Conservation (phyloP, 1,140 invertebrate species). For the Pristionchus pacificus region DNA sequence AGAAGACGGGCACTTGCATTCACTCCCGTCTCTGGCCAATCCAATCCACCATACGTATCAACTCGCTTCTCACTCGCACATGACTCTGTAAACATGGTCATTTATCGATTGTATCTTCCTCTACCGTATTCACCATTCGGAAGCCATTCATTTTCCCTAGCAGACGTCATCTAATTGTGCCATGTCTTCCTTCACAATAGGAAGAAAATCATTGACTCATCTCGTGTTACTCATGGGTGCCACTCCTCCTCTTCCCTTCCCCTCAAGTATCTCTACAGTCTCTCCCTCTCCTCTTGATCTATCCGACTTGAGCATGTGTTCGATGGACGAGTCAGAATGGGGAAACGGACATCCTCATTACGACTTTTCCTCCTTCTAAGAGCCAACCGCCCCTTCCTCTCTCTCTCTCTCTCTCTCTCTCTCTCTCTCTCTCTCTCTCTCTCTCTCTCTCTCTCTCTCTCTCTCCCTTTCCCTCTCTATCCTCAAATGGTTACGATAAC, state of each 20-base stretch:
- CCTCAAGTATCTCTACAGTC: neutral
- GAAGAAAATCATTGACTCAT: too few relatives aligned
- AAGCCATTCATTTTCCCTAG: too few relatives aligned
- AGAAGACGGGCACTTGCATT: conserved; percentile 15
- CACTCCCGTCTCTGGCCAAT: conserved; percentile 22
- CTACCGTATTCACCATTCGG: too few relatives aligned
- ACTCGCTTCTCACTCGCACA: conserved; percentile 25
- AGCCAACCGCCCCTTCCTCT: neutral
- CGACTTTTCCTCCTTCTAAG: neutral
- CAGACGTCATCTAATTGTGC: too few relatives aligned
- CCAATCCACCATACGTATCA: conserved; percentile 24
- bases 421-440: neutral
- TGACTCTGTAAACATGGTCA: conserved; percentile 15
- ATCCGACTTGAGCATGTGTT: too few relatives aligned
- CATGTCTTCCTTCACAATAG: too few relatives aligned
- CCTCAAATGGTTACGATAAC: neutral
- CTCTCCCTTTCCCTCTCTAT: neutral
- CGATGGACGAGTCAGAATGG: too few relatives aligned
- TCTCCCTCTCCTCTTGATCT: too few relatives aligned
- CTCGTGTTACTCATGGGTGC: neutral
- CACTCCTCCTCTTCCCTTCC: neutral
- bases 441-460: neutral
- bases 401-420: neutral
- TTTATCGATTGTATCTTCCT: too few relatives aligned
- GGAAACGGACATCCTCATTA: neutral